Evolutionary conservation across 2,888 invertebrate species (phyloP).

Genomic region (Anagyrus pseudococci): DNA sequence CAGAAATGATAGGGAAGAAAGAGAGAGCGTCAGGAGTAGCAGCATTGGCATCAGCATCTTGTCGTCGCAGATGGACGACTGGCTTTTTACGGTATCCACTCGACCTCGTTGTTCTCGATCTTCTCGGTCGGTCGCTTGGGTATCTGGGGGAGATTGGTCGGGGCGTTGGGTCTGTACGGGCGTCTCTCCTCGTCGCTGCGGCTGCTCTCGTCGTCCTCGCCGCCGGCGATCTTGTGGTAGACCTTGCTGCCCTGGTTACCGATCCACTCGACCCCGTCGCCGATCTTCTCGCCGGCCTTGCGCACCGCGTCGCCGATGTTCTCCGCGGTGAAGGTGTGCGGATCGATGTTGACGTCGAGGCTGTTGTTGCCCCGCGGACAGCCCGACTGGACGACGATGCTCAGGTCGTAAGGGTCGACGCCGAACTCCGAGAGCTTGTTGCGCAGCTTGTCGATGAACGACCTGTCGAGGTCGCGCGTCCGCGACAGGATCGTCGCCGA

Average conservation of each 20-base stretch:
- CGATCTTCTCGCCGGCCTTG: constrained; percentile 76
- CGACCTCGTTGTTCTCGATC: constrained; percentile 57
- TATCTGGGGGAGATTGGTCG: constrained; percentile 16
- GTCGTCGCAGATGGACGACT: background rate
- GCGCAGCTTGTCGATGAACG: constrained; percentile 75
- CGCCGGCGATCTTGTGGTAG: constrained; percentile 68
- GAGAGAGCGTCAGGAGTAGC: background rate
- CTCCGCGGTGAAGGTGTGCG: constrained; percentile 77
- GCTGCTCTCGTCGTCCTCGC: constrained; percentile 46
- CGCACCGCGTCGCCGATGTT: constrained; percentile 75
- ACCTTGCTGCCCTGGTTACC: constrained; percentile 74
- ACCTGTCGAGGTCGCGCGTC: constrained; percentile 73
- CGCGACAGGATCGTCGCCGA: constrained; percentile 84
- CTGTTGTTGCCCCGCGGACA: constrained; percentile 71
- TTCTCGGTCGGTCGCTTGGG: constrained; percentile 39
- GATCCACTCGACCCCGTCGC: constrained; percentile 75
- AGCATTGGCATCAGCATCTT: too few species aligned
- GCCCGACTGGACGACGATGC: constrained; percentile 74
- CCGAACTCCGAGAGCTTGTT: constrained; percentile 69
- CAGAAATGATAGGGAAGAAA: background rate
- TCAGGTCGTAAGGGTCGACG: constrained; percentile 79
- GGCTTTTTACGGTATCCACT: constrained; percentile 56
- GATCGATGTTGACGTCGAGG: constrained; percentile 74
- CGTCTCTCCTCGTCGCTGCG: constrained; percentile 7
- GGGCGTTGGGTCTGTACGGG: background rate